A percentile compares a stretch with the other conserved stretches of the same genome.
phyloP scores from a whole-genome alignment of 37 sponge, comb jelly and placozoan genomes.

The Hormiphora californensis region DNA sequence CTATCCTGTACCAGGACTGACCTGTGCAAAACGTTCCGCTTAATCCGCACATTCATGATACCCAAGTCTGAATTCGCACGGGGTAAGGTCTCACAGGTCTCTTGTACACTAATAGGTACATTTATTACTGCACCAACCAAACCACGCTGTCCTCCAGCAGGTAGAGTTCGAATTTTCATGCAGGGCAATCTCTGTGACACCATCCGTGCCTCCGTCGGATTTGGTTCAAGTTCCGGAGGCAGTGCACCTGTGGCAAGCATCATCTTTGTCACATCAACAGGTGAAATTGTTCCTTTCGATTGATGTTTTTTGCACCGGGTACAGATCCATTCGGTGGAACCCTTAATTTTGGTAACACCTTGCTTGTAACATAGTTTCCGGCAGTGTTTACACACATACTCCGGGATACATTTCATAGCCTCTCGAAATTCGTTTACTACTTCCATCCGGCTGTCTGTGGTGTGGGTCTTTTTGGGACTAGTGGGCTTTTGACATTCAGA shows the following conservation, averaged over 20 bases:
- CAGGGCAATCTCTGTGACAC: neutral
- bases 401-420: too few relatives aligned
- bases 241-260: neutral
- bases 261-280: neutral
- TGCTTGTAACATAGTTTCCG: neutral
- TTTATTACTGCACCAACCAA: slow-evolving; percentile 1
- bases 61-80: neutral
- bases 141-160: slow-evolving; percentile 33
- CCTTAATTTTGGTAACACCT: neutral
- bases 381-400: neutral
- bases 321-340: neutral
- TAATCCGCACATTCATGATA: neutral
- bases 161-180: slow-evolving; percentile 32
- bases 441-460: too few relatives aligned
- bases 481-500: too few relatives aligned
- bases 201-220: neutral
- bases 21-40: neutral
- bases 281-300: neutral
- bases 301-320: neutral
- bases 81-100: neutral
- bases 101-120: slow-evolving; percentile 14
- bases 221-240: neutral
- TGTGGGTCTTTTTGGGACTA: too few relatives aligned
- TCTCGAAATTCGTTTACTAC: too few relatives aligned
- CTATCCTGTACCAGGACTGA: neutral